Conservation (phyloP, 2,797 vertebrate genomes). For the Sylvilagus floridanus region DNA sequence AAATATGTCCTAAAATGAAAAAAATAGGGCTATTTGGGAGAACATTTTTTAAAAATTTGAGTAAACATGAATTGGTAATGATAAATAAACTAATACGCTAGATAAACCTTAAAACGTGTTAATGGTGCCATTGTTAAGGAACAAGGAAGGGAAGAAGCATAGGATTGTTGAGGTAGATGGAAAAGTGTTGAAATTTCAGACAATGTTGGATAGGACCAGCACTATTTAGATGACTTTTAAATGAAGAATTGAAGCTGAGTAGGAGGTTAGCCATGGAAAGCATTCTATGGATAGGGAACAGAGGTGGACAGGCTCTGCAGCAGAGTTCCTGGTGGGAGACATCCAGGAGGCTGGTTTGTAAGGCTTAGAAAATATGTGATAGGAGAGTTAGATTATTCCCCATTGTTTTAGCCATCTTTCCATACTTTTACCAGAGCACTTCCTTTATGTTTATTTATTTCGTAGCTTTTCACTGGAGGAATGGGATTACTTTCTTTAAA, state of each 20-base stretch:
- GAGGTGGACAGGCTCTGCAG: neutral
- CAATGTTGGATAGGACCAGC: neutral
- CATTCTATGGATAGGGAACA: neutral
- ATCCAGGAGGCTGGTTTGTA: neutral
- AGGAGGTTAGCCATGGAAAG: neutral
- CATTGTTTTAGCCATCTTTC: constrained; percentile 9
- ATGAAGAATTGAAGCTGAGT: neutral
- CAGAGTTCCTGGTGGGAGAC: neutral
- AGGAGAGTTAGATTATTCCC: neutral
- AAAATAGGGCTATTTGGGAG: neutral
- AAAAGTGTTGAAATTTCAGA: constrained; percentile 27
- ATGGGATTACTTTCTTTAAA: constrained; percentile 45
- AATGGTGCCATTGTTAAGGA: constrained; percentile 3
- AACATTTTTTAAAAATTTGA: neutral
- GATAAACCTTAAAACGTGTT: neutral
- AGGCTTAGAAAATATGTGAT: neutral
- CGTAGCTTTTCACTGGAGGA: neutral
- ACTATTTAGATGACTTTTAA: neutral
- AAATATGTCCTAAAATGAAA: neutral
- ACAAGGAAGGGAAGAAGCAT: neutral
- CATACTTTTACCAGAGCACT: neutral
- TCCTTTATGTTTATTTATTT: constrained; percentile 38
- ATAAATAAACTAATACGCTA: constrained; percentile 20
- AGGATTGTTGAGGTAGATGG: neutral
- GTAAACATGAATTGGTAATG: neutral